Conservation (phyloP, 2,113 vertebrate genomes). For the Tupaia chinensis region DNA sequence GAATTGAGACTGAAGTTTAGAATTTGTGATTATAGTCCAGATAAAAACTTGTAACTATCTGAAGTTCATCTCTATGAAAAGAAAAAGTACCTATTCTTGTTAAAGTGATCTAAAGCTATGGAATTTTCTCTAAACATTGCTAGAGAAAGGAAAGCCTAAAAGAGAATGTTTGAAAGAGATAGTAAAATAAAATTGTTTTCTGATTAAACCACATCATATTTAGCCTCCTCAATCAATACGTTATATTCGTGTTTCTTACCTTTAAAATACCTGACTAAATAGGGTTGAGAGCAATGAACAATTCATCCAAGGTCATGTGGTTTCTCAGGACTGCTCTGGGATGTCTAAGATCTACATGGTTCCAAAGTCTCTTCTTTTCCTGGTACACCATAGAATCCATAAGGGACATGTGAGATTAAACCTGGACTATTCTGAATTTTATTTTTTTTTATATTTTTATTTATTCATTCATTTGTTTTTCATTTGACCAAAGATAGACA, state of each 20-base stretch:
- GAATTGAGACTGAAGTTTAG: not conserved
- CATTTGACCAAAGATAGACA: too few relatives aligned
- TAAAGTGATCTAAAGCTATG: not conserved
- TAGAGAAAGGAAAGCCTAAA: not conserved
- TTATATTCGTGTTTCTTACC: not conserved
- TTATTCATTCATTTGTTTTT: too few relatives aligned
- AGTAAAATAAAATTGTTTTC: not conserved
- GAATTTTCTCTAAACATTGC: not conserved
- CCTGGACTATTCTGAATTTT: not conserved
- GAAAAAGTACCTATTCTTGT: not conserved
- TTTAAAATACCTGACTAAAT: not conserved
- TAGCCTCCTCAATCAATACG: not conserved
- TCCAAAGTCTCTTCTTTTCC: not conserved
- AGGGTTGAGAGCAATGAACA: not conserved
- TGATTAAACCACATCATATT: not conserved
- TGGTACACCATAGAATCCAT: not conserved
- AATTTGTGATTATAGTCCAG: not conserved
- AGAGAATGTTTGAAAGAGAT: not conserved
- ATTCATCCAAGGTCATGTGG: not conserved
- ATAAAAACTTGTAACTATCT: not conserved
- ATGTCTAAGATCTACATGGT: not conserved
- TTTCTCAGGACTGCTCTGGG: not conserved
- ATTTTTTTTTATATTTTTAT: too few relatives aligned
- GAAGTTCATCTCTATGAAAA: not conserved
- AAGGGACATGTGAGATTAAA: not conserved